A percentile compares a stretch with the other conserved stretches of the same genome.
phyloP scores from a whole-genome alignment of 2,888 invertebrate species.

The Lithophane socia region DNA sequence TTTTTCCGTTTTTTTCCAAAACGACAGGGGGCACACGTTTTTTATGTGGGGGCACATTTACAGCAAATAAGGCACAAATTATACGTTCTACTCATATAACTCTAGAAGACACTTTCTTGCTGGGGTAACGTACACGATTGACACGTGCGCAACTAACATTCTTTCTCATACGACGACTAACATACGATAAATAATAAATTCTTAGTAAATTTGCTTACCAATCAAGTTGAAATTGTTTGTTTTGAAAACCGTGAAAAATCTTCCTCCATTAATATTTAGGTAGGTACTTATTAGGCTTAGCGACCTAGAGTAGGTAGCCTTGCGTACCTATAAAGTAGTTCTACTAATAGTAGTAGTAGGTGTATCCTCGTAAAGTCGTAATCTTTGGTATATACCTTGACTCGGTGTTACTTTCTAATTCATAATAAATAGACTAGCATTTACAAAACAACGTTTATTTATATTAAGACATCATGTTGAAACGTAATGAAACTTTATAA shows the following conservation, averaged over 20 bases:
- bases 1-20: too few species aligned
- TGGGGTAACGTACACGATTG: too few species aligned
- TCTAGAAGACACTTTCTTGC: too few species aligned
- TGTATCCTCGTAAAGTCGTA: neutral
- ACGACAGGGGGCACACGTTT: too few species aligned
- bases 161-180: neutral
- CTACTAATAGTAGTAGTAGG: neutral
- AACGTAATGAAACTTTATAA: slow-evolving; percentile 3
- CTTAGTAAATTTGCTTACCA: slow-evolving; percentile 24
- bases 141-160: neutral
- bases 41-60: too few species aligned
- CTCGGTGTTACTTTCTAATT: slow-evolving; percentile 31
- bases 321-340: neutral
- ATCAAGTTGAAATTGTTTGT: slow-evolving; percentile 6
- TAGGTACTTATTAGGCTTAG: neutral
- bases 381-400: slow-evolving; percentile 29
- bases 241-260: neutral
- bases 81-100: too few species aligned
- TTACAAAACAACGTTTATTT: slow-evolving; percentile 55
- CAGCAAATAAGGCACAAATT: too few species aligned
- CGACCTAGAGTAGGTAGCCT: neutral
- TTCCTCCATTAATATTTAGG: neutral
- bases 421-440: slow-evolving; percentile 45
- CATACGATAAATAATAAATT: neutral
- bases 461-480: slow-evolving; percentile 24